These are phyloP conservation scores for Neuroterus valhalla DNA, from an alignment of 1,140 invertebrate genomes.

Conservation along the genomic window DNA sequence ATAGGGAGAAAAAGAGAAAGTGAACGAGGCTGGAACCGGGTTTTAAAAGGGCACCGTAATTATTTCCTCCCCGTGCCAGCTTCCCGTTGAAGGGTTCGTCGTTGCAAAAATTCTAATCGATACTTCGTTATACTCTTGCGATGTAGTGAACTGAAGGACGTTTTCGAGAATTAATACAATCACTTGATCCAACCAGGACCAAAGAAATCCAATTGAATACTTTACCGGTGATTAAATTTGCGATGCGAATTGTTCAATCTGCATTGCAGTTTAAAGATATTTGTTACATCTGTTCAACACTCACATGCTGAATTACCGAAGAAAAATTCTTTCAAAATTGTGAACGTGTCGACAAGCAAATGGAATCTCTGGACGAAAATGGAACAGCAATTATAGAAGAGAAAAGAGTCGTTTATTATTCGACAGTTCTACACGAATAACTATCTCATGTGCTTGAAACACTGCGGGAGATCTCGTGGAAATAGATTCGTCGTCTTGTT, in stretches of 20 bases:
- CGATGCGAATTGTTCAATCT: too few relatives aligned
- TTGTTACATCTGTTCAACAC: too few relatives aligned
- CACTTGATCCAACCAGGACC: too few relatives aligned
- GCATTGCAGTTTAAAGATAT: too few relatives aligned
- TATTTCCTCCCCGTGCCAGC: conserved; percentile 47
- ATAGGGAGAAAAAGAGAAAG: conserved; percentile 22
- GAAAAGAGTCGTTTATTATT: conserved; percentile 29
- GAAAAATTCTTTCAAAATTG: too few relatives aligned
- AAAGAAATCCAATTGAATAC: too few relatives aligned
- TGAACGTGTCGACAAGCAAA: not conserved
- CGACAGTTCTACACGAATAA: conserved; percentile 5
- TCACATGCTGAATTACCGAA: too few relatives aligned
- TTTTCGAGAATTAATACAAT: too few relatives aligned
- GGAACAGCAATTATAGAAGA: conserved; percentile 2
- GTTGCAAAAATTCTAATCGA: conserved; percentile 10
- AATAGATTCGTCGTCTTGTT: conserved; percentile 29
- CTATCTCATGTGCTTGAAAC: conserved; percentile 27
- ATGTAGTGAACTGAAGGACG: too few relatives aligned
- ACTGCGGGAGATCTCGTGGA: conserved; percentile 14
- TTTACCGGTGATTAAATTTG: too few relatives aligned
- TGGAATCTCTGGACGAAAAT: not conserved
- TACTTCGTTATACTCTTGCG: not conserved
- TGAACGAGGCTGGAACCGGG: conserved; percentile 42
- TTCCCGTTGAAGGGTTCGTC: too few relatives aligned
- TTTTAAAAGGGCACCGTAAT: conserved; percentile 59